Conservation (phyloP, 2,888 invertebrate species). For the Chrysomela aeneicollis region DNA sequence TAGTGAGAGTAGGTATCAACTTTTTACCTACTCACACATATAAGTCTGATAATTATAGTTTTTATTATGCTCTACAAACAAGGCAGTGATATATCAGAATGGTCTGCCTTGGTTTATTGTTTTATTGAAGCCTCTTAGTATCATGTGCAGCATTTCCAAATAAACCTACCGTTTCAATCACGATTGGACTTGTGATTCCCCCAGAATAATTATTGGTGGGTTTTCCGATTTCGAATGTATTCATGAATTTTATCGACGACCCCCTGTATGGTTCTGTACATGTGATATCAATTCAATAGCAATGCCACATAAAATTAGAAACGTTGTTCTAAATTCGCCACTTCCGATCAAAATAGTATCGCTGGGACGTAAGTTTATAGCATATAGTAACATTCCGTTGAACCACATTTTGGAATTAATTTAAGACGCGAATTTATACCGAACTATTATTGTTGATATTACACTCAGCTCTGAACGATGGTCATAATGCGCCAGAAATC, state of each 20-base stretch:
- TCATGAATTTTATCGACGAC: neutral
- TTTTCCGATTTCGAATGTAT: no score
- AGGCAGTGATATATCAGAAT: neutral
- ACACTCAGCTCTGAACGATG: no score
- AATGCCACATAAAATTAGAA: neutral
- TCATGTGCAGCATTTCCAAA: no score
- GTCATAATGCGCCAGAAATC: no score
- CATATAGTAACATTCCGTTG: neutral
- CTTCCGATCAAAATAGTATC: neutral
- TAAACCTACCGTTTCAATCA: no score
- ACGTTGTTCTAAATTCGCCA: conserved; percentile 1
- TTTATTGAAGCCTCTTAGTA: neutral
- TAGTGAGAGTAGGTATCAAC: neutral
- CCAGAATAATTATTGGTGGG: no score
- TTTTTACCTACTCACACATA: neutral
- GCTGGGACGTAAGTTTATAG: neutral
- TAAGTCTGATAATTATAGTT: neutral
- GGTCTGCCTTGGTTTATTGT: neutral
- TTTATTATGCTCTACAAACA: neutral
- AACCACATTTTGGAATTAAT: neutral
- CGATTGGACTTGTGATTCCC: no score
- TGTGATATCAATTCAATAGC: neutral
- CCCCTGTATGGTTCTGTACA: neutral
- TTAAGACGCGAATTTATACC: neutral
- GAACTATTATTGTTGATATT: neutral